A percentile compares a stretch with the other conserved stretches of the same genome.
These are phyloP conservation scores for Orthosia gothica DNA, from an alignment of 2,888 invertebrate species.

Conservation along the genomic window DNA sequence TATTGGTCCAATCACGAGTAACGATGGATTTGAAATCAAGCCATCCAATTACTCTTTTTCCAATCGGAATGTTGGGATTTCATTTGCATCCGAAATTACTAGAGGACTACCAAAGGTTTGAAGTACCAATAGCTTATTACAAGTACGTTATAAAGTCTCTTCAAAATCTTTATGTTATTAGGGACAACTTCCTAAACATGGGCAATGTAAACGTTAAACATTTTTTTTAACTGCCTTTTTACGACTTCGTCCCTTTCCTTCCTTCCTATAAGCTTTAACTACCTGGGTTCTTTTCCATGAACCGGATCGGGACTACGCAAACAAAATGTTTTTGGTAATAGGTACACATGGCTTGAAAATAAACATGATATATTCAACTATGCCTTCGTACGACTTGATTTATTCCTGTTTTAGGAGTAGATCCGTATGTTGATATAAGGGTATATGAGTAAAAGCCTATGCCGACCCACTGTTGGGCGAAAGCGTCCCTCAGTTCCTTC, in stretches of 20 bases:
- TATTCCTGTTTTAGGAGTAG: too few relatives aligned
- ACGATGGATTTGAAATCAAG: constrained; percentile 40
- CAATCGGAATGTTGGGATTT: constrained; percentile 25
- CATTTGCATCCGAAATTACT: constrained; percentile 26
- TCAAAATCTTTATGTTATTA: constrained; percentile 24
- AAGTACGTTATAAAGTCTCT: constrained; percentile 12
- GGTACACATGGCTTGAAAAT: constrained; percentile 25
- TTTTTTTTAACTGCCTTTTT: constrained; percentile 54
- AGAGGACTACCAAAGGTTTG: background rate
- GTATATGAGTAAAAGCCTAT: too few relatives aligned
- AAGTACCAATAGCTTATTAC: constrained; percentile 11
- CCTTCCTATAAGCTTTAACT: constrained; percentile 50
- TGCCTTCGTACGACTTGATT: background rate
- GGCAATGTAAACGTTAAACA: constrained; percentile 46
- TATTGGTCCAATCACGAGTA: constrained; percentile 48
- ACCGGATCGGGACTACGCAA: constrained; percentile 31
- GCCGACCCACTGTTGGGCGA: too few relatives aligned
- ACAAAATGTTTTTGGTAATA: constrained; percentile 35
- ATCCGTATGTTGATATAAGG: too few relatives aligned
- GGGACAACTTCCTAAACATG: constrained; percentile 49
- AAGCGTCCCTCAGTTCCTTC: too few relatives aligned
- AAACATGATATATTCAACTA: constrained; percentile 7
- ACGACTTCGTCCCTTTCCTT: constrained; percentile 48
- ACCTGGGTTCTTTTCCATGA: constrained; percentile 51
- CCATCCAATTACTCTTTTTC: constrained; percentile 40